These are phyloP conservation scores for Ricordea florida DNA, from an alignment of 92 coral and sea anemone species.

Conservation along the genomic window DNA sequence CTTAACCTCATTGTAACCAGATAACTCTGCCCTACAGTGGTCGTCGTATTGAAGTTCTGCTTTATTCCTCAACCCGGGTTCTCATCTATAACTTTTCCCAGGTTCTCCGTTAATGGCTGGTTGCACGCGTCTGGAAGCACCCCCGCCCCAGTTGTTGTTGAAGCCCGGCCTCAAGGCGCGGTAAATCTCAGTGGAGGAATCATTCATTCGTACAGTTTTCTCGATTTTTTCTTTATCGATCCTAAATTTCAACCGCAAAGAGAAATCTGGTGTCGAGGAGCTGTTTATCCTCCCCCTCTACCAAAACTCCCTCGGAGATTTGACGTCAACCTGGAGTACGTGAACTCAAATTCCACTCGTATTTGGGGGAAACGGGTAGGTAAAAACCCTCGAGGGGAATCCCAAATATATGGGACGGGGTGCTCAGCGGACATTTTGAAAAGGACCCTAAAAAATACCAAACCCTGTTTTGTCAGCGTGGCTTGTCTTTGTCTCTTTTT, in stretches of 20 bases:
- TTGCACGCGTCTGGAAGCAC: constrained; percentile 7
- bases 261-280: constrained; percentile 41
- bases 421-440: too few relatives aligned
- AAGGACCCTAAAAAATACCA: too few relatives aligned
- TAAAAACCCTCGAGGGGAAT: too few relatives aligned
- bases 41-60: too few relatives aligned
- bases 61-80: too few relatives aligned
- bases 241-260: constrained; percentile 10
- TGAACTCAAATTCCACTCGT: not conserved
- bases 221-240: constrained; percentile 16
- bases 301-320: constrained; percentile 42
- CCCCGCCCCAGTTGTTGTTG: constrained; percentile 22
- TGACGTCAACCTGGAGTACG: constrained; percentile 26
- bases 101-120: constrained; percentile 46
- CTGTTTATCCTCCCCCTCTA: constrained; percentile 12
- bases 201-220: constrained; percentile 23
- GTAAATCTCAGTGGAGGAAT: not conserved
- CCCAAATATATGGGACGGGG: too few relatives aligned
- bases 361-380: constrained; percentile 26
- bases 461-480: too few relatives aligned
- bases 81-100: not conserved
- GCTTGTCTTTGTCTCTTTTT: too few relatives aligned
- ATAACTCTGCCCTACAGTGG: too few relatives aligned
- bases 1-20: too few relatives aligned
- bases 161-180: constrained; percentile 30